Conservation (phyloP, 2,888 invertebrate genomes). For the Ectemnius cavifrons region DNA sequence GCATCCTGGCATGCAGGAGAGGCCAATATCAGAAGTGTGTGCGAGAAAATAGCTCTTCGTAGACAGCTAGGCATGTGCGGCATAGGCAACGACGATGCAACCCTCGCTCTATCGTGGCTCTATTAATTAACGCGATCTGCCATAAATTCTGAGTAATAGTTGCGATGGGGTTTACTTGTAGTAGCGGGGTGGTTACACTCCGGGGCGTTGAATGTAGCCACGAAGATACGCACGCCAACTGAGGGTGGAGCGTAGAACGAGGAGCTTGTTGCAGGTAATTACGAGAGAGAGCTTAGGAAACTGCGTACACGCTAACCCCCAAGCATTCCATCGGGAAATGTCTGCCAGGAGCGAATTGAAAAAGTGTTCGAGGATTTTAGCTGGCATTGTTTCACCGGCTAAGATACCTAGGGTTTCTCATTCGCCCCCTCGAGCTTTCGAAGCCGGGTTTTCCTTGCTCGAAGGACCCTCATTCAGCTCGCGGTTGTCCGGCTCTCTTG, state of each 20-base stretch:
- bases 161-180: slow-evolving; percentile 52
- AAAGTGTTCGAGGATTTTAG: slow-evolving; percentile 8
- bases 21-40: slow-evolving; percentile 58
- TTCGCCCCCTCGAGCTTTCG: neutral
- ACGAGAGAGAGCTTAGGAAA: slow-evolving; percentile 21
- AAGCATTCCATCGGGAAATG: slow-evolving; percentile 6
- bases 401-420: slow-evolving; percentile 10
- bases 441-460: neutral
- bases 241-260: slow-evolving; percentile 11
- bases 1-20: slow-evolving; percentile 51
- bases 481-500: slow-evolving; percentile 12
- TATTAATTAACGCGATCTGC: slow-evolving; percentile 72
- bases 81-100: neutral
- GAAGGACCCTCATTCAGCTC: neutral
- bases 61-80: neutral
- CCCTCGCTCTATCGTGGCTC: slow-evolving; percentile 59
- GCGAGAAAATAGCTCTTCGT: slow-evolving; percentile 56
- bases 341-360: slow-evolving; percentile 7
- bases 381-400: slow-evolving; percentile 17
- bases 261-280: slow-evolving; percentile 53
- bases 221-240: slow-evolving; percentile 28
- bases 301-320: slow-evolving; percentile 15
- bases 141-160: slow-evolving; percentile 70
- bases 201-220: slow-evolving; percentile 51
- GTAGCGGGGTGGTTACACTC: slow-evolving; percentile 34